These are phyloP conservation scores for Pelmatolapia mariae DNA, from an alignment of 2,113 vertebrate genomes.

Conservation along the genomic window DNA sequence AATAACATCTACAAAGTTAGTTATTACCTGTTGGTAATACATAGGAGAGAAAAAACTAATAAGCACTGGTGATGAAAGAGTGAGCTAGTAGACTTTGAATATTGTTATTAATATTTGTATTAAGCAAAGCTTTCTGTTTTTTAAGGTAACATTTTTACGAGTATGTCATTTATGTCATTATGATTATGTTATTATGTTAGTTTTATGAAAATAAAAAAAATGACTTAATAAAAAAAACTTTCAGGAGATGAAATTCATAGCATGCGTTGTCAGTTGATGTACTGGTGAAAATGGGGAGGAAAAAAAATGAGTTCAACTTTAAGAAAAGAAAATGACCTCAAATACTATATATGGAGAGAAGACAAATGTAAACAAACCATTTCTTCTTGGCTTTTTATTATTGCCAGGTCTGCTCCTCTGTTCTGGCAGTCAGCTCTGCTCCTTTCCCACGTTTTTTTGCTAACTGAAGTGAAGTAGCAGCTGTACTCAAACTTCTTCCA, in stretches of 20 bases:
- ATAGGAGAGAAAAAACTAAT: not conserved
- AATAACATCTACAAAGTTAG: not conserved
- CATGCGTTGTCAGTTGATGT: not conserved
- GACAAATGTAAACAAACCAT: slow-evolving; percentile 36
- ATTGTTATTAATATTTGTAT: not conserved
- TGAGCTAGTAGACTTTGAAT: not conserved
- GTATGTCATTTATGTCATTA: not conserved
- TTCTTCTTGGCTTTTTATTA: slow-evolving; percentile 27
- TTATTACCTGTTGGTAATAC: not conserved
- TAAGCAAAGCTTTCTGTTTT: not conserved
- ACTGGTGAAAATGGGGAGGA: not conserved
- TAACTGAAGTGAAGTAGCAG: slow-evolving; percentile 38
- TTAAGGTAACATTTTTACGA: not conserved
- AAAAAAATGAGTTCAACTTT: not conserved
- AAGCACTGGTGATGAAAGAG: not conserved
- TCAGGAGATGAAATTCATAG: not conserved
- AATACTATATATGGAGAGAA: not conserved
- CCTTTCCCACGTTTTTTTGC: slow-evolving; percentile 25
- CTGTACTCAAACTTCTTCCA: slow-evolving; percentile 31
- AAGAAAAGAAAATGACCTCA: not conserved
- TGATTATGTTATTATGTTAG: not conserved
- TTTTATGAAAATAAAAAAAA: accelerated
- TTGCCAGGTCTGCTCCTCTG: slow-evolving; percentile 41
- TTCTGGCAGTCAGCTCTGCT: slow-evolving; percentile 23
- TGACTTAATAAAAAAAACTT: not conserved